Evolutionary conservation across 2,888 invertebrate species (phyloP), one percentile per base, ranked within the genome.

Genomic region (Gasteruption jaculator): DNA sequence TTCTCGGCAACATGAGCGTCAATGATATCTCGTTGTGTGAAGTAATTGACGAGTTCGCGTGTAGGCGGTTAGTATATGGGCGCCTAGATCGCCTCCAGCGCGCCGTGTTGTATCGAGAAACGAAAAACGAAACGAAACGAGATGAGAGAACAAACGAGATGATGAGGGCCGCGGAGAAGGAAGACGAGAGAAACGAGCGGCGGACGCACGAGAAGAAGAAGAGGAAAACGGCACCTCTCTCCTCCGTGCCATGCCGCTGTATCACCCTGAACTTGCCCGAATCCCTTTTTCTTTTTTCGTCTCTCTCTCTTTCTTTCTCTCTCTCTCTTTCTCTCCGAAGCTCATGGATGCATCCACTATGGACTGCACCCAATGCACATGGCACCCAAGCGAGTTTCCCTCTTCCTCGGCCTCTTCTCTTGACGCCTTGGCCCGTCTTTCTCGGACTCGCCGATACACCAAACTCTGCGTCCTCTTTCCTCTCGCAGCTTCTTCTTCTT

Each of bases 1-100:
- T 26, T 26, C 8, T 14, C 14, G 5, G 26, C 5, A 14, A 26
- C 14, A 8, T 22, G 7, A 22, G 26, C 8, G 46, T 45, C 53
- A 51, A 56, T 54, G 56, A 56, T 65, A 65, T 64, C 65, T 65
- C 65, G 65, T 65, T 65, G 65, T 63, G 65, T 60, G 57, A 63
- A 63, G 65, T 65, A 65, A 65, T 65, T 65, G 65, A 63, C 63
- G 65, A 65, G 61, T 60, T 63, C 58, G 60, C 61, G 61, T 61
- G 65, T 65, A 63, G 65, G 65, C 60, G 62, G 58, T 46, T 39
- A 49, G 46, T 45, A n/a, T n/a, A 36, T 46, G 49, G 58, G 57
- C 58, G 61, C 58, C 58, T 57, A 61, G 60, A 61, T 62, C 54
- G 65, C 63, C 63, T 46, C 54, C 52, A 57, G 63, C 61, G 46